Base-by-base conservation (phyloP, 2,113 vertebrate species). In the Corythornis vintsioides region DNA sequence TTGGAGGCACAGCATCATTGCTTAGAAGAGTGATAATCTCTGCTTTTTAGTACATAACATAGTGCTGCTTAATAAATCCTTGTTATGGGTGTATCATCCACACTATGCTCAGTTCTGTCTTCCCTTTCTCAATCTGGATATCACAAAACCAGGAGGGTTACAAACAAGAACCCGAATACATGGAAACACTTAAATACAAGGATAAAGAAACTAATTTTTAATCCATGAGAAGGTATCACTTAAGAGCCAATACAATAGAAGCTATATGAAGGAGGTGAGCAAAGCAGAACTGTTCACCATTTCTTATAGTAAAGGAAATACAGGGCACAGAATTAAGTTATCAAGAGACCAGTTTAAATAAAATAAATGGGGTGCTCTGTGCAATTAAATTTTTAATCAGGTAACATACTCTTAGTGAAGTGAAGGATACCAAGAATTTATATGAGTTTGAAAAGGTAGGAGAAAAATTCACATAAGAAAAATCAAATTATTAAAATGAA, bases 1-100 rank as follows among this genome's bases (percentile, higher is more conserved):
- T 38, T 29, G 22, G 31, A 33, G 22, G 10, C 7, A 0, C 2
- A 5, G 0, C 29, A 3, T 8, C 3, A 2, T 57, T 63, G 25
- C 43, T 74, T 10, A 15, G 20, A 56, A 65, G 24, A 59, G 19
- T 22, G 21, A 28, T 9, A 16, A 53, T 5, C 4, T 12, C 7
- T 0, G 0, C 10, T 25, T 9, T 15, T 19, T 24, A 25, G 20
- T 13, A 15, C 55, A 60, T 12, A 60, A 38, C 45, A 55, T 6
- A 2, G 45, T 71, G 63, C 22, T 40, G 12, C 29, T 73, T 57
- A 20, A 35, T 57, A 69, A 73, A 47, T 63, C 48, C 28, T 65
- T 40, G 21, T 9, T 60, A 31, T 48, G 42, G 50, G 10, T 29
- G 5, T 55, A 9, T 88, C 47, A 47, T 61, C 66, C 18, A 35